Evolutionary conservation across 2,797 vertebrate genomes (phyloP).

Genomic region (Poecilia picta): DNA sequence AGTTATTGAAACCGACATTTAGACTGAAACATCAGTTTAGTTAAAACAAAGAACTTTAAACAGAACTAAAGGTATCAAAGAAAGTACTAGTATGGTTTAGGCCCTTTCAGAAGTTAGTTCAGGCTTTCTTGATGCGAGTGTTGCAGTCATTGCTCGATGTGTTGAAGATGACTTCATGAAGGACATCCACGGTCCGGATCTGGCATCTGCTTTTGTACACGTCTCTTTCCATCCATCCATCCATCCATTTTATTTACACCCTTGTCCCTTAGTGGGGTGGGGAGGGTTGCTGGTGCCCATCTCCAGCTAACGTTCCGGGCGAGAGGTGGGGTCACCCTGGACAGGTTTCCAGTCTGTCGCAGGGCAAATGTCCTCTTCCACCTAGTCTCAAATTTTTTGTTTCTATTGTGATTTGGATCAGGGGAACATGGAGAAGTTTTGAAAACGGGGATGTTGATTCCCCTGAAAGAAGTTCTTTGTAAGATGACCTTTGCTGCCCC

Average conservation of each 20-base stretch:
- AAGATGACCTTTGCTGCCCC: neutral
- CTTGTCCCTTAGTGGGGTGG: too few relatives aligned
- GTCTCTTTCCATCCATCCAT: neutral
- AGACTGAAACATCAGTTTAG: neutral
- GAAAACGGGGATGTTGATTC: neutral
- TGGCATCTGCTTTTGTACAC: neutral
- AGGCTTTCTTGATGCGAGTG: neutral
- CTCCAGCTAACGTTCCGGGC: too few relatives aligned
- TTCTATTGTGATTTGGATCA: neutral
- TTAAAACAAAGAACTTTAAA: neutral
- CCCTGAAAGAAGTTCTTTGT: neutral
- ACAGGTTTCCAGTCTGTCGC: too few relatives aligned
- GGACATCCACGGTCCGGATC: neutral
- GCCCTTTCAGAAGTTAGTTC: neutral
- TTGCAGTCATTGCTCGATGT: neutral
- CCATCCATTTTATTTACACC: too few relatives aligned
- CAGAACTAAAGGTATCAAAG: neutral
- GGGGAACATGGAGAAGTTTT: neutral
- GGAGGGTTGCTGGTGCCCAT: too few relatives aligned
- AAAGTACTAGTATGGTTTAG: neutral
- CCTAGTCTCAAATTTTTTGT: neutral
- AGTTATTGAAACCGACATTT: neutral
- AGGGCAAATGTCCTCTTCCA: too few relatives aligned
- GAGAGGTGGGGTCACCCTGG: too few relatives aligned
- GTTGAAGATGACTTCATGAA: neutral